A percentile compares a stretch with the other conserved stretches of the same genome.
Evolutionary conservation across 2,113 vertebrate genomes (phyloP).

Genomic region (Orcinus orca): DNA sequence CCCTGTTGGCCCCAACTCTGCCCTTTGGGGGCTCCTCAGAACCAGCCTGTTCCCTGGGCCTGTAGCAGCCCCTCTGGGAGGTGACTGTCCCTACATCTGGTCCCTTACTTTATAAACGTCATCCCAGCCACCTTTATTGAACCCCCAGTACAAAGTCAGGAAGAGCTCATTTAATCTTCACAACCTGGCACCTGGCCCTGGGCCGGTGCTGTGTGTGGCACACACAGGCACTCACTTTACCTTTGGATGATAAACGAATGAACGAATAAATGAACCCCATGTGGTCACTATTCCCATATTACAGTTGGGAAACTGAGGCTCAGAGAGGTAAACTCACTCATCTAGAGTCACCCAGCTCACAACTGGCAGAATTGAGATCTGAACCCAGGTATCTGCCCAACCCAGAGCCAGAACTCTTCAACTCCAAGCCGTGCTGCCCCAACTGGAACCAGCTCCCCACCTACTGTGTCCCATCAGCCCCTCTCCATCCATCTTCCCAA

Average conservation of each 20-base stretch:
- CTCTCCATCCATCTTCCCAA: neutral
- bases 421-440: neutral
- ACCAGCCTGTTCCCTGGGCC: neutral
- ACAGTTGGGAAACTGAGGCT: neutral
- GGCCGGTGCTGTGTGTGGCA: neutral
- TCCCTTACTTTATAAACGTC: neutral
- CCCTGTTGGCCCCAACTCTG: neutral
- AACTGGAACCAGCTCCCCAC: neutral
- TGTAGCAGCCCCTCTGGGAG: neutral
- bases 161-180: neutral
- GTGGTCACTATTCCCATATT: neutral
- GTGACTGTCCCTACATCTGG: neutral
- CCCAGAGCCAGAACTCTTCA: neutral
- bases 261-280: neutral
- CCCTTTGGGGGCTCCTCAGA: neutral
- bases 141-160: neutral
- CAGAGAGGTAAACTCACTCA: neutral
- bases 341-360: neutral
- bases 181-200: neutral
- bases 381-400: neutral
- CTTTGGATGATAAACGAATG: neutral
- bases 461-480: accelerated
- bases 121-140: neutral
- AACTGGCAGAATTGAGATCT: neutral
- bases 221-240: neutral